Evolutionary conservation across 92 coral and sea anemone species (phyloP).

Genomic region (Ricordea florida): DNA sequence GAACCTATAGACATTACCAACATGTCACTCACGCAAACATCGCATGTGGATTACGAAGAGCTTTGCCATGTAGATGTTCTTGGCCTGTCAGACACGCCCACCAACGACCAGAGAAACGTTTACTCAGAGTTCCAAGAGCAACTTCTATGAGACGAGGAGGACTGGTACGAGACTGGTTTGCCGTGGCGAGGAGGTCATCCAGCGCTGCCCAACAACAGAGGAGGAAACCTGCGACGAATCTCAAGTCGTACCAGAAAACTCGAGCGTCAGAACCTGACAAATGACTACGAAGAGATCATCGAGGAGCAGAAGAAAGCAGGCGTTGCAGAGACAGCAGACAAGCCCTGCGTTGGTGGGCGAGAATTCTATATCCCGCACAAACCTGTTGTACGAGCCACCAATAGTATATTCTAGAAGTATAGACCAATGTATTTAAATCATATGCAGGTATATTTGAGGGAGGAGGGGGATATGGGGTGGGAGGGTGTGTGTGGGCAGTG

Average conservation of each 20-base stretch:
- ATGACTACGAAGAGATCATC: conserved; percentile 22
- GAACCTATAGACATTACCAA: neutral
- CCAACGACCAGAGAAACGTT: conserved; percentile 36
- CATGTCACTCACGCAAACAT: conserved; percentile 6
- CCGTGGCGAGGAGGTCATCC: conserved; percentile 65
- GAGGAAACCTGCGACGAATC: conserved; percentile 39
- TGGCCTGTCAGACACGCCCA: conserved; percentile 25
- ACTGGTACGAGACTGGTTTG: conserved; percentile 8
- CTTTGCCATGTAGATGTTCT: conserved; percentile 11
- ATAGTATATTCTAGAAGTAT: no score
- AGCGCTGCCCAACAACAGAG: conserved; percentile 35
- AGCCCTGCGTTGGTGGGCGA: neutral
- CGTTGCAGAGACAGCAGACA: conserved; percentile 27
- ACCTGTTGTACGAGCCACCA: conserved; percentile 40
- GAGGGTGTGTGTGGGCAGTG: no score
- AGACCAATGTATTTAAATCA: no score
- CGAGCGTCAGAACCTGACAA: conserved; percentile 25
- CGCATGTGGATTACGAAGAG: conserved; percentile 22
- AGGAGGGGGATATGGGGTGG: no score
- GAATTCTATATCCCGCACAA: conserved; percentile 64
- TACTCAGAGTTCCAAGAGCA: conserved; percentile 40
- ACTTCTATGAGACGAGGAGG: conserved; percentile 13
- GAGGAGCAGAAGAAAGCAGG: conserved; percentile 41
- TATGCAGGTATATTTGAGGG: no score
- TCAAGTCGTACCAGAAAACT: conserved; percentile 15